phyloP scores from a whole-genome alignment of 2,113 vertebrate genomes.

The Mugil cephalus region DNA sequence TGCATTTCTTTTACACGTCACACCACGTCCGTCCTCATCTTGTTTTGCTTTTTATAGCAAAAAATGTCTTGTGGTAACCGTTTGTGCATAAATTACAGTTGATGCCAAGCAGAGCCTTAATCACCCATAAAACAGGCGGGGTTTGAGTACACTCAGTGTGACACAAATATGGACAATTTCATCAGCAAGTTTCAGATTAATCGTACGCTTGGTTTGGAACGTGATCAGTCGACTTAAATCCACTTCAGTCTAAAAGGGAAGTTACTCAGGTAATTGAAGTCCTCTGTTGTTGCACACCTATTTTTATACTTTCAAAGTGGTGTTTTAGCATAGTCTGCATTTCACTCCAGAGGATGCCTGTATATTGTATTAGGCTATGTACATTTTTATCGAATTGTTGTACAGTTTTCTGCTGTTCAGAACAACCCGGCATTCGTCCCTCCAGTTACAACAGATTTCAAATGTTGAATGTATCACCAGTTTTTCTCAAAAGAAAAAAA shows the following conservation, averaged over 20 bases:
- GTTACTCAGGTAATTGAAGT: constrained; percentile 79
- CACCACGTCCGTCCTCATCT: constrained; percentile 45
- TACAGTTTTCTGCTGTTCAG: constrained; percentile 48
- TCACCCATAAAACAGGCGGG: constrained; percentile 37
- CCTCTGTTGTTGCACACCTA: constrained; percentile 66
- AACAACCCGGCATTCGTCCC: constrained; percentile 17
- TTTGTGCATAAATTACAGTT: constrained; percentile 36
- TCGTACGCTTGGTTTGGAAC: constrained; percentile 1
- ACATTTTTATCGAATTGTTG: constrained; percentile 20
- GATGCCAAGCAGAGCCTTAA: constrained; percentile 55
- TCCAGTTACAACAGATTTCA: constrained; percentile 22
- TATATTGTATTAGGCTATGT: constrained; percentile 38
- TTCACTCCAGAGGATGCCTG: constrained; percentile 22
- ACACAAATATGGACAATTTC: constrained; percentile 4
- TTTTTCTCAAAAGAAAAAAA: constrained; percentile 8
- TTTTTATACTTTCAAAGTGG: constrained; percentile 50
- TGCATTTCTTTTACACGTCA: constrained; percentile 41
- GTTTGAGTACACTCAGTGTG: constrained; percentile 22
- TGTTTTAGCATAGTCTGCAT: constrained; percentile 52
- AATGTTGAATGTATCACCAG: constrained; percentile 58
- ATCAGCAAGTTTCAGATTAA: constrained; percentile 2
- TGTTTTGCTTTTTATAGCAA: constrained; percentile 17
- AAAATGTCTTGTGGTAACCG: constrained; percentile 26
- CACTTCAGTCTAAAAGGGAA: constrained; percentile 73
- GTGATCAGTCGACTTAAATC: constrained; percentile 54